A percentile compares a stretch with the other conserved stretches of the same genome.
Evolutionary conservation across 2,113 vertebrate species (phyloP).

Genomic region (Pituophis catenifer): DNA sequence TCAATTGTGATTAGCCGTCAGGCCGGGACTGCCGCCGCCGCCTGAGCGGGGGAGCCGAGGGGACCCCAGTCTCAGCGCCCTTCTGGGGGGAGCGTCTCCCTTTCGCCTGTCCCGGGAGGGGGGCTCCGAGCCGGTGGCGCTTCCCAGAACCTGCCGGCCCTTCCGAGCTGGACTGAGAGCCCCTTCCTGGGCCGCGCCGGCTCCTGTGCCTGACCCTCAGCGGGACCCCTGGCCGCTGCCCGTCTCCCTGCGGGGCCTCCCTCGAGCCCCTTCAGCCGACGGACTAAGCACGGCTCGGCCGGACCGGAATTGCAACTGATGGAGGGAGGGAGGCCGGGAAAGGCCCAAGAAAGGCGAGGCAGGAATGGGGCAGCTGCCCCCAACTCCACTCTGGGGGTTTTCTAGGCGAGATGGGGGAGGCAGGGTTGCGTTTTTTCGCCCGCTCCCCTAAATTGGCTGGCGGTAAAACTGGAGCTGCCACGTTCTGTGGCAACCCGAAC

Average conservation of each 20-base stretch:
- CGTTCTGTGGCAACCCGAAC: no score
- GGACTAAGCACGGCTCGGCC: slow-evolving; percentile 84
- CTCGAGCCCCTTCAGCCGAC: slow-evolving; percentile 74
- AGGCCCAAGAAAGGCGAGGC: not conserved
- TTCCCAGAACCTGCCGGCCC: not conserved
- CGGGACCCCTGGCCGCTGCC: not conserved
- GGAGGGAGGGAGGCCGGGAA: slow-evolving; percentile 32
- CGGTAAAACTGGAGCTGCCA: not conserved
- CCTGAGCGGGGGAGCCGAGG: not conserved
- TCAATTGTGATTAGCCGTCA: slow-evolving; percentile 77
- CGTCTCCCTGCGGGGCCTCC: slow-evolving; percentile 51
- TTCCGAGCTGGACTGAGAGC: not conserved
- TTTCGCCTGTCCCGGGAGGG: slow-evolving; percentile 39
- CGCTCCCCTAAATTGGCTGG: not conserved
- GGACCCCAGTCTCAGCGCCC: not conserved
- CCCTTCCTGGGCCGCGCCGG: not conserved
- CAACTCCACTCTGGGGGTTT: not conserved
- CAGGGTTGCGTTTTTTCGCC: not conserved
- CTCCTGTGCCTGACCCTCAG: not conserved
- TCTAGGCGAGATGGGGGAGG: not conserved
- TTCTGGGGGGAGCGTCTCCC: no score
- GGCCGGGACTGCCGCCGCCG: slow-evolving; percentile 36
- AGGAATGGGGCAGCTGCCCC: not conserved
- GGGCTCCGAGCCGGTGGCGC: slow-evolving; percentile 31
- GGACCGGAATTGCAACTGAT: slow-evolving; percentile 82